Percentiles rank a stretch among this genome's conserved stretches.
Conservation (phyloP, 2,888 invertebrate species). For the Torymus tubicola region DNA sequence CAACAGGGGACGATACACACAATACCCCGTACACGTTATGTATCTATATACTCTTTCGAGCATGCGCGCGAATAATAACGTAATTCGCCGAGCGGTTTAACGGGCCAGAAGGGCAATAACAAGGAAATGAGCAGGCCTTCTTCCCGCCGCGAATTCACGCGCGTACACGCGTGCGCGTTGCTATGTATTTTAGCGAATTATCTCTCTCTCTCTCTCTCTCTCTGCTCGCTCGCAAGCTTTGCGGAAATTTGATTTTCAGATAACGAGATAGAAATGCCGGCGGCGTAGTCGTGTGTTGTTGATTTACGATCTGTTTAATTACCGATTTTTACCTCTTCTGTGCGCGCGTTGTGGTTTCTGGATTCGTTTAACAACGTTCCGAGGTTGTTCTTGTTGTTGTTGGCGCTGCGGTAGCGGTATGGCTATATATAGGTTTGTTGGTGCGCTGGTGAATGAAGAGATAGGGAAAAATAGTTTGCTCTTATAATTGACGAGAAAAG, state of each 20-base stretch:
- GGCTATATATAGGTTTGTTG: not conserved
- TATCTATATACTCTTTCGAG: not conserved
- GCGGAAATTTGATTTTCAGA: constrained; percentile 56
- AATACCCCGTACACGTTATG: no score
- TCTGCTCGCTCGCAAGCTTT: constrained; percentile 5
- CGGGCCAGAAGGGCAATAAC: constrained; percentile 51
- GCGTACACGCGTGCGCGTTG: constrained; percentile 9
- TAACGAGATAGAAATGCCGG: constrained; percentile 49
- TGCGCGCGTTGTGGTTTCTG: no score
- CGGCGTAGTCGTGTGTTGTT: constrained; percentile 13
- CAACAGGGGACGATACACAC: not conserved
- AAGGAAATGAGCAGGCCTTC: constrained; percentile 49
- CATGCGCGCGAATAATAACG: constrained; percentile 19
- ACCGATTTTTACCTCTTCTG: constrained; percentile 19
- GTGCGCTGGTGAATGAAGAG: no score
- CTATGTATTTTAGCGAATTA: constrained; percentile 48
- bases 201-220: constrained; percentile 5
- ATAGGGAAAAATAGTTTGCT: no score
- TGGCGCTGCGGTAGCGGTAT: not conserved
- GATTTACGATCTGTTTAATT: constrained; percentile 50
- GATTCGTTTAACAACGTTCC: constrained; percentile 8
- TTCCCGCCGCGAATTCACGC: constrained; percentile 31
- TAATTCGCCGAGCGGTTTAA: constrained; percentile 43
- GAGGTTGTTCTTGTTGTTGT: not conserved
- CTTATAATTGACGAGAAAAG: no score